Base-by-base conservation (phyloP, 1,140 invertebrate genomes). In the Drosophila yakuba region DNA sequence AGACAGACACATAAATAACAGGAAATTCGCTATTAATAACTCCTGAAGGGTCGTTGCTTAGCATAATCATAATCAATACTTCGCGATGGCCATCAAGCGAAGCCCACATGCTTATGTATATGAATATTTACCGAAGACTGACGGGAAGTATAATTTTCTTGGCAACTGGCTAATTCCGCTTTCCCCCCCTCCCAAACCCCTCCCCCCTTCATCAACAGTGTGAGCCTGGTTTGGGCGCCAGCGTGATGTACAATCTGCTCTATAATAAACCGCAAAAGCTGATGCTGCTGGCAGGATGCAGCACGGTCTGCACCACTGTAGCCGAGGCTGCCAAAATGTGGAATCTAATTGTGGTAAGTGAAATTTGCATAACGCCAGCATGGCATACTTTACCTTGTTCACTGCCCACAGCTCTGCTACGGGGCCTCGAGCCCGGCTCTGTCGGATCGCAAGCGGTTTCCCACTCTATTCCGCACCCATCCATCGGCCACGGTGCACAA, bases 281-380 rank as follows among this genome's bases (percentile, higher is more conserved):
- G 73, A 97, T 99, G 94, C 93, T 99, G 52, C 93, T 99, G 28
- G 97, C 98, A 4, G 99, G 99, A 51, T 99, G 99, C 93, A 99
- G 98, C 76, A 99, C 98, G 3, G 99, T 99, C n/a, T 99, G 98
- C 85, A 99, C 99, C 8, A 99, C 98, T 45, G 98, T 99, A 1
- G 98, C 98, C 1, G 98, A 99, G 93, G 98, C 98, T 35, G 98
- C 99, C 28, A 99, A 99, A 93, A 99, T 99, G 97, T 99, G 99
- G 98, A 99, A 99, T 93, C 94, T 99, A 43, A 97, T 99, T 89
- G 99, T 99, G 93, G 98, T 99, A 94, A 95, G 96, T 94, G 44
- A 36, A 63, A 89, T 50, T 74, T 74, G 72, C 44, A 55, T 64
- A 67, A 59, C 50, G 58, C 36, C 39, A 54, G 12, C 23, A 57